Evolutionary conservation across 2,797 vertebrate genomes (phyloP).

Genomic region (Limnodromus scolopaceus): DNA sequence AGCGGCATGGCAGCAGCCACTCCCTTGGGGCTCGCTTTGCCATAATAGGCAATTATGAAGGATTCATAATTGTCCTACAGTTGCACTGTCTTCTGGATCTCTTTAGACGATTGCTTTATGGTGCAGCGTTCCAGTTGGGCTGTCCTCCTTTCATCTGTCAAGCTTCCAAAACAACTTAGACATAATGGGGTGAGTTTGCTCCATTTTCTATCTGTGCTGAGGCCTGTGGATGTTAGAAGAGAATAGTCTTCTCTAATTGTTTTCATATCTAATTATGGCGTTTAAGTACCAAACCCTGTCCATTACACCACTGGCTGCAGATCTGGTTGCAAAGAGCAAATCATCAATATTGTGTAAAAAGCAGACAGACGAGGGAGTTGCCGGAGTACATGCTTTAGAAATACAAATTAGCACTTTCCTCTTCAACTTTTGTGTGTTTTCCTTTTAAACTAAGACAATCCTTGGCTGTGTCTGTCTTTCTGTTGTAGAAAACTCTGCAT

Average conservation of each 20-base stretch:
- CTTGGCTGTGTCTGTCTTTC: background rate
- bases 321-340: background rate
- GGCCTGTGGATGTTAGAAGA: background rate
- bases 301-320: background rate
- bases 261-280: slow-evolving; percentile 15
- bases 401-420: background rate
- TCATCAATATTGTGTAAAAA: background rate
- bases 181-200: background rate
- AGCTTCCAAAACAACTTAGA: background rate
- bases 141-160: background rate
- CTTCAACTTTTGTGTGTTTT: background rate
- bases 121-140: background rate
- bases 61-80: background rate
- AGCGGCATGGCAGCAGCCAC: background rate
- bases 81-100: background rate
- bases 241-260: background rate
- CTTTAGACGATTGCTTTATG: background rate
- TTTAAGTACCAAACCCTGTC: background rate
- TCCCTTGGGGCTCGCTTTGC: background rate
- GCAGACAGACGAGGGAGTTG: background rate
- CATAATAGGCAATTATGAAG: background rate
- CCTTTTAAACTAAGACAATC: background rate
- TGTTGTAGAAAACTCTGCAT: background rate
- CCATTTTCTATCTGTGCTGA: background rate
- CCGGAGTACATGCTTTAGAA: background rate